These are phyloP conservation scores for Mizuhopecten yessoensis DNA, from an alignment of 1,140 invertebrate genomes.

Conservation along the genomic window DNA sequence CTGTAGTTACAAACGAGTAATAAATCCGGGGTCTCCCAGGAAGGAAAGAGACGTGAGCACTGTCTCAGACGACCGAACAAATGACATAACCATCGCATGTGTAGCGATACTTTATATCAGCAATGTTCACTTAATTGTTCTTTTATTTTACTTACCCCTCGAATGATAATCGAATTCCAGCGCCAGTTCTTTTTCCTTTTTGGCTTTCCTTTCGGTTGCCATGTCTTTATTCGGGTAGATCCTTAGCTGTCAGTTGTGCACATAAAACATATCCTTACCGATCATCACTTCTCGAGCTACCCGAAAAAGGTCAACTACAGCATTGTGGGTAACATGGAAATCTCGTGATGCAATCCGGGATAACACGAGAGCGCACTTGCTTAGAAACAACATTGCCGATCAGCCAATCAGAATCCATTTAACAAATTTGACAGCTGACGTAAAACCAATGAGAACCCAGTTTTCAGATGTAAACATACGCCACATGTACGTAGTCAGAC, in stretches of 20 bases:
- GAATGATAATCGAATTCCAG: conserved; percentile 75
- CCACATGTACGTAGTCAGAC: not conserved
- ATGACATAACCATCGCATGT: conserved; percentile 39
- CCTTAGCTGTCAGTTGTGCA: conserved; percentile 31
- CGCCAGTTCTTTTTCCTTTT: conserved; percentile 78
- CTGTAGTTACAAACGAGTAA: no score
- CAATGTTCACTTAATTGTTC: not conserved
- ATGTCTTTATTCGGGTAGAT: conserved; percentile 57
- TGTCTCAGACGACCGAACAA: not conserved
- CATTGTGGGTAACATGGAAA: conserved; percentile 20
- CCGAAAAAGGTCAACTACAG: conserved; percentile 17
- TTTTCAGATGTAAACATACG: conserved; percentile 27
- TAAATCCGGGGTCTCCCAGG: no score
- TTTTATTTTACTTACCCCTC: conserved; percentile 72
- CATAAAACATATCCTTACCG: conserved; percentile 38
- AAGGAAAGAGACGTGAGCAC: not conserved
- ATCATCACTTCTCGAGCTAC: conserved; percentile 32
- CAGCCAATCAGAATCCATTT: not conserved
- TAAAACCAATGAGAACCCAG: not conserved
- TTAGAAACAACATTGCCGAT: not conserved
- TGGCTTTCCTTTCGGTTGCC: conserved; percentile 74
- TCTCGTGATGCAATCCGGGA: conserved; percentile 29
- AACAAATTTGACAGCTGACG: not conserved
- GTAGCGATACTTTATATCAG: not conserved
- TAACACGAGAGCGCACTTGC: conserved; percentile 27